These are phyloP conservation scores for Casuarius casuarius DNA, from an alignment of 2,113 vertebrate species.

Conservation along the genomic window DNA sequence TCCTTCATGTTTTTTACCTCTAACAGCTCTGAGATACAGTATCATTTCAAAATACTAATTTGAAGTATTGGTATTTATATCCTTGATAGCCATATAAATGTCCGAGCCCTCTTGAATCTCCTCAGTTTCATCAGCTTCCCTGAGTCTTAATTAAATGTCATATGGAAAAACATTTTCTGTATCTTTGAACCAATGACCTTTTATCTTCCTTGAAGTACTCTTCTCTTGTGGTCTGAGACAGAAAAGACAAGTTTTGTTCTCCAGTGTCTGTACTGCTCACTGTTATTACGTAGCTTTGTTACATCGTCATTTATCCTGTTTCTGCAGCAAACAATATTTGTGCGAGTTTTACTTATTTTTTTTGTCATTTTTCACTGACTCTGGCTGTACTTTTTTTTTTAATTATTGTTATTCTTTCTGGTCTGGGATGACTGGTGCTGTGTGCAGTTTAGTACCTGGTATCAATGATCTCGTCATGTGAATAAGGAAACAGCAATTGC, in stretches of 20 bases:
- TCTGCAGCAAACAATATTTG: background rate
- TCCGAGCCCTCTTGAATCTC: background rate
- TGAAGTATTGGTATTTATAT: background rate
- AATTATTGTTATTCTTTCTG: background rate
- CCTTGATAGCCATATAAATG: background rate
- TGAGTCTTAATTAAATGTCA: background rate
- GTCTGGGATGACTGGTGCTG: background rate
- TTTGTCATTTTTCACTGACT: background rate
- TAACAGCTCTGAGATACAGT: background rate
- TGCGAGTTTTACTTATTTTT: background rate
- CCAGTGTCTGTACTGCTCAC: background rate
- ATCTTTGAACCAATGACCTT: background rate
- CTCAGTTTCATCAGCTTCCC: background rate
- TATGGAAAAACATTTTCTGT: background rate
- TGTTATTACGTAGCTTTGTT: background rate
- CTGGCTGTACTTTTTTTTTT: background rate
- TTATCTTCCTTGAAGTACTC: background rate
- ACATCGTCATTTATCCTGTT: background rate
- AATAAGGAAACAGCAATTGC: background rate
- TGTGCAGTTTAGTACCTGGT: background rate
- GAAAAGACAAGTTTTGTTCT: background rate
- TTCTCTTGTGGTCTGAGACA: background rate
- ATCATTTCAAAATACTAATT: background rate
- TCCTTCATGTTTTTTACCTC: background rate
- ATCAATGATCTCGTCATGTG: background rate